Conservation (phyloP, 2,888 invertebrate species). For the Hirtodrosophila duncani region DNA sequence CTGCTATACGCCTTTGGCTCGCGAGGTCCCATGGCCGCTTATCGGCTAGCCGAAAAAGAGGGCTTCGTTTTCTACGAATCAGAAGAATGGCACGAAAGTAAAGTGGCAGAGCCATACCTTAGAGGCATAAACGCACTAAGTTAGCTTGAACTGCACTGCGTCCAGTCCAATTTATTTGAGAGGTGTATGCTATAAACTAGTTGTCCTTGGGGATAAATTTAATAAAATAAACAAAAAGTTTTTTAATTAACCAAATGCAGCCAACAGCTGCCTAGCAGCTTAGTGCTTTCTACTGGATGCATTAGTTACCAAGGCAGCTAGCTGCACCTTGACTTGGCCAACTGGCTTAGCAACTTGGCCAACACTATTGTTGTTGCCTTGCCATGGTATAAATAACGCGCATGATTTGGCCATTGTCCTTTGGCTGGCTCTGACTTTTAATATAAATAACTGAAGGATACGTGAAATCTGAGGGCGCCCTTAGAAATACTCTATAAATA, state of each 20-base stretch:
- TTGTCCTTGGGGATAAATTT: slow-evolving; percentile 13
- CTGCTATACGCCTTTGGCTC: slow-evolving; percentile 45
- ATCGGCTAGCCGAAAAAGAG: slow-evolving; percentile 32
- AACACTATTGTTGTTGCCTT: slow-evolving; percentile 13
- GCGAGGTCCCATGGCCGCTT: slow-evolving; percentile 45
- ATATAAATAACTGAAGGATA: slow-evolving; percentile 5
- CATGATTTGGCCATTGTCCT: slow-evolving; percentile 51
- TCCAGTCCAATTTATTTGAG: background rate
- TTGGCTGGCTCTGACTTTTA: slow-evolving; percentile 2
- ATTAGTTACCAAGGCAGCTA: slow-evolving; percentile 9
- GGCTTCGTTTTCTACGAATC: slow-evolving; percentile 52
- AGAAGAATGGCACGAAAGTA: slow-evolving; percentile 42
- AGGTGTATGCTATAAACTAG: slow-evolving; percentile 24
- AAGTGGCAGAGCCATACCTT: too few species aligned
- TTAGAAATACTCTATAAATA: background rate
- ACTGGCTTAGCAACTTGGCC: slow-evolving; percentile 22
- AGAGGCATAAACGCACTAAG: too few species aligned
- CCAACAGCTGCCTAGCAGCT: background rate
- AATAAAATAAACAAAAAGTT: slow-evolving; percentile 52
- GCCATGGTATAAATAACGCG: slow-evolving; percentile 39
- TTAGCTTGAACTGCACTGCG: too few species aligned
- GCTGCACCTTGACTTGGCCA: slow-evolving; percentile 24
- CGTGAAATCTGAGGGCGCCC: background rate
- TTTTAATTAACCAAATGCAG: slow-evolving; percentile 61
- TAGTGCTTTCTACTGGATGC: slow-evolving; percentile 6